phyloP scores from a whole-genome alignment of 1,140 invertebrate species.

The Cardiocondyla obscurior region DNA sequence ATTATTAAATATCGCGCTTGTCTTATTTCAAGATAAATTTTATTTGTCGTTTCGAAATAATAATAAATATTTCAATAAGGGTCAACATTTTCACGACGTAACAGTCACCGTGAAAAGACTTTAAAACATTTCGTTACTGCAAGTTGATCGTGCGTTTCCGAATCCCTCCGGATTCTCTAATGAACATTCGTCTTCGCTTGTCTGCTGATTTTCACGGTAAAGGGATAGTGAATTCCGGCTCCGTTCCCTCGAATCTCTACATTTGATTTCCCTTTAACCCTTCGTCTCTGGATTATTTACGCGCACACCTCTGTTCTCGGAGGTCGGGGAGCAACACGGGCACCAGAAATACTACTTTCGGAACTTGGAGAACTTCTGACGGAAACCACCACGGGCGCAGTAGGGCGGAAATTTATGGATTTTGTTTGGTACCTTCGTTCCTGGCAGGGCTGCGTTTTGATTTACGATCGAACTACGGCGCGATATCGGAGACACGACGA shows the following conservation, averaged over 20 bases:
- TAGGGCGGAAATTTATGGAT: constrained; percentile 82
- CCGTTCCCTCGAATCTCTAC: neutral
- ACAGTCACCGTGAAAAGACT: neutral
- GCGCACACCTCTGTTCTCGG: constrained; percentile 60
- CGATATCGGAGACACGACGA: constrained; percentile 63
- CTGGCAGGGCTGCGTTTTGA: constrained; percentile 70
- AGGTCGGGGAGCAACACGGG: constrained; percentile 60
- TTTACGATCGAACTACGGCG: constrained; percentile 75
- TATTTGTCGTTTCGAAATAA: neutral
- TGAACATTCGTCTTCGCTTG: neutral
- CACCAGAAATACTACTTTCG: constrained; percentile 81
- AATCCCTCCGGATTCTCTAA: neutral
- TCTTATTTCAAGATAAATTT: neutral
- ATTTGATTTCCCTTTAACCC: neutral
- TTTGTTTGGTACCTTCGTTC: constrained; percentile 81
- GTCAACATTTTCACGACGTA: neutral
- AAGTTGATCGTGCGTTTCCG: no score
- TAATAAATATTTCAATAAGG: neutral
- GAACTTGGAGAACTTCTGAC: constrained; percentile 81
- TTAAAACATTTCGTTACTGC: neutral
- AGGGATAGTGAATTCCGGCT: neutral
- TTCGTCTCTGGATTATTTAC: constrained; percentile 77
- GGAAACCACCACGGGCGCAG: constrained; percentile 80
- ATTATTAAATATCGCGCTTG: no score
- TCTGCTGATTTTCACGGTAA: neutral